phyloP scores from a whole-genome alignment of 2,797 vertebrate species.

The Cottoperca gobio region DNA sequence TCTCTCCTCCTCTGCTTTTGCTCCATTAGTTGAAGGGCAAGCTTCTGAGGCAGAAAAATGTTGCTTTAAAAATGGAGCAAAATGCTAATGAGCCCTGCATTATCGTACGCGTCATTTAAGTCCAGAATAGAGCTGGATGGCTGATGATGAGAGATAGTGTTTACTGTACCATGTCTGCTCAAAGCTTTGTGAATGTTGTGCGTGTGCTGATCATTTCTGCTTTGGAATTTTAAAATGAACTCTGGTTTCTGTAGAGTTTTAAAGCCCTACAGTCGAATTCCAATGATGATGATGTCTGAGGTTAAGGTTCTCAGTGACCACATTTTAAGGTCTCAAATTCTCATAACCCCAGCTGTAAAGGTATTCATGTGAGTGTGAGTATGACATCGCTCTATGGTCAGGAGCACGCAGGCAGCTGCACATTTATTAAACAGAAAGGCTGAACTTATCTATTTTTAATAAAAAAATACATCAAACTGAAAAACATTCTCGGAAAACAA shows the following conservation, averaged over 20 bases:
- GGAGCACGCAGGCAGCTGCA: neutral
- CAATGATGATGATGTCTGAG: neutral
- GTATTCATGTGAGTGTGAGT: neutral
- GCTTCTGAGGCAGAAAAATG: conserved; percentile 71
- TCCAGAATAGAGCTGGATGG: conserved; percentile 52
- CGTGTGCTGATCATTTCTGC: neutral
- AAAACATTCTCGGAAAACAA: no score
- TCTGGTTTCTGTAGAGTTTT: no score
- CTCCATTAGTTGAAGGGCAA: conserved; percentile 67
- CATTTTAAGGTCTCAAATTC: neutral
- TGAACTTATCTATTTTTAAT: neutral
- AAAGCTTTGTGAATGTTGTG: conserved; percentile 10
- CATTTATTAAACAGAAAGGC: neutral
- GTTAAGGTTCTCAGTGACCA: neutral
- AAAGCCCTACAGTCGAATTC: neutral
- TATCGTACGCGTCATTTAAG: conserved; percentile 54
- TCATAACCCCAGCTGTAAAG: neutral
- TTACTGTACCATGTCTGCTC: conserved; percentile 18
- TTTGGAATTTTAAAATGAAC: no score
- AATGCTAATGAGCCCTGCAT: conserved; percentile 64
- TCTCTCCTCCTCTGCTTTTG: conserved; percentile 48
- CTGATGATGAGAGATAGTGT: conserved; percentile 26
- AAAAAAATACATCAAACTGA: no score
- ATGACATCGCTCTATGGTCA: neutral
- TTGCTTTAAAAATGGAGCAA: conserved; percentile 71